Evolutionary conservation across 2,888 invertebrate genomes (phyloP).

Genomic region (Tetropium fuscum): DNA sequence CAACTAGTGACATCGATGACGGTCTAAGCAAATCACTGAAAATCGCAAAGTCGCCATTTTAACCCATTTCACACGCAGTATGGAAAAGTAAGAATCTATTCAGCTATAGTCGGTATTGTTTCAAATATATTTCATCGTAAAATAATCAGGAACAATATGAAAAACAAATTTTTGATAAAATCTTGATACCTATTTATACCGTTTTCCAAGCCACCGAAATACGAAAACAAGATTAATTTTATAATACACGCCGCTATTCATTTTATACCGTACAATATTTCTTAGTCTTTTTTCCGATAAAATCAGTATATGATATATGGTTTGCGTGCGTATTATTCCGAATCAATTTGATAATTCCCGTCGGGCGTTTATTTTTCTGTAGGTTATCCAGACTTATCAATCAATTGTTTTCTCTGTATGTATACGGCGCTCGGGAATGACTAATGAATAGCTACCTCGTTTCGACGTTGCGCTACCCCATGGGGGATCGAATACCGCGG

Average conservation of each 20-base stretch:
- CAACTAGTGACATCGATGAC: no score
- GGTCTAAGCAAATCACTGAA: no score
- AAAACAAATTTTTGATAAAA: not conserved
- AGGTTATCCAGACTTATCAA: conserved; percentile 37
- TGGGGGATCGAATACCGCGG: conserved; percentile 40
- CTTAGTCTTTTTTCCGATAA: conserved; percentile 12
- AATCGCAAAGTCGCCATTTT: no score
- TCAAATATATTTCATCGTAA: no score
- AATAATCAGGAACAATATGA: no score
- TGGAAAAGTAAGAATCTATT: no score
- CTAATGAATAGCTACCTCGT: conserved; percentile 44
- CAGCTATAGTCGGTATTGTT: no score
- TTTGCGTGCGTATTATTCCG: conserved; percentile 21
- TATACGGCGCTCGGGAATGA: conserved; percentile 38
- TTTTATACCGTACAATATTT: conserved; percentile 13
- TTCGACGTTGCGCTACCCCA: conserved; percentile 33
- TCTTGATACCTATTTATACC: not conserved
- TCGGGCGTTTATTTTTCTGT: conserved; percentile 24
- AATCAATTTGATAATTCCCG: conserved; percentile 21
- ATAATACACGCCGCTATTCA: not conserved
- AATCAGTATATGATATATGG: conserved; percentile 27
- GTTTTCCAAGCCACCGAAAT: conserved; percentile 1
- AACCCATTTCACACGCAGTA: no score
- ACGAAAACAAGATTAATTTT: conserved; percentile 5
- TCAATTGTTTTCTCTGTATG: conserved; percentile 37